Evolutionary conservation across 2,888 invertebrate species (phyloP).

Genomic region (Dryobota labecula): DNA sequence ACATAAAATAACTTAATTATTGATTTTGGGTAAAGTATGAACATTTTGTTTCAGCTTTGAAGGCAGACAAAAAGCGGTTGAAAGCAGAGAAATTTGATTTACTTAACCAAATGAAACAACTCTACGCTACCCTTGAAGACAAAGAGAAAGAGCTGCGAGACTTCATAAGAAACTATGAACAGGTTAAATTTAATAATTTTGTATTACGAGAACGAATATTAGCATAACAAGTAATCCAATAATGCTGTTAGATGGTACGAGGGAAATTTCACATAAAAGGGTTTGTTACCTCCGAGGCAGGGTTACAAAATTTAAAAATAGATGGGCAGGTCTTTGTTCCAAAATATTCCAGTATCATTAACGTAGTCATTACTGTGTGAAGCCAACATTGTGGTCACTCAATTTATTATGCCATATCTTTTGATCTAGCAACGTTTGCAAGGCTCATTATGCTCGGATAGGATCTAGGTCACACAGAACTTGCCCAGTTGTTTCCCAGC

Average conservation of each 20-base stretch:
- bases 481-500: slow-evolving; percentile 46
- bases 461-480: slow-evolving; percentile 57
- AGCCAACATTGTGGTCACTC: slow-evolving; percentile 47
- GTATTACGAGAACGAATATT: slow-evolving; percentile 39
- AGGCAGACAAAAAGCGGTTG: slow-evolving; percentile 96
- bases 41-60: slow-evolving; percentile 92
- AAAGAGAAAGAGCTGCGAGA: slow-evolving; percentile 98
- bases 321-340: slow-evolving; percentile 38
- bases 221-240: slow-evolving; percentile 40
- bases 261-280: slow-evolving; percentile 49
- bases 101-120: slow-evolving; percentile 97
- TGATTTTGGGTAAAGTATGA: slow-evolving; percentile 31
- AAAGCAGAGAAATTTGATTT: slow-evolving; percentile 98
- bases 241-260: slow-evolving; percentile 39
- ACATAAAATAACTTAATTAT: slow-evolving; percentile 16
- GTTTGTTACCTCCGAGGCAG: slow-evolving; percentile 24
- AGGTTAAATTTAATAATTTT: slow-evolving; percentile 86
- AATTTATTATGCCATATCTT: slow-evolving; percentile 59
- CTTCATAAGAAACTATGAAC: slow-evolving; percentile 98
- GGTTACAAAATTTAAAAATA: slow-evolving; percentile 43
- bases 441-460: slow-evolving; percentile 45
- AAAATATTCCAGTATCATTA: slow-evolving; percentile 52
- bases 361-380: slow-evolving; percentile 46
- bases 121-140: slow-evolving; percentile 98
- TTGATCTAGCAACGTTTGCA: slow-evolving; percentile 49